A percentile compares a stretch with the other conserved stretches of the same genome.
phyloP scores from a whole-genome alignment of 2,797 vertebrate species.

The Pangasius djambal region DNA sequence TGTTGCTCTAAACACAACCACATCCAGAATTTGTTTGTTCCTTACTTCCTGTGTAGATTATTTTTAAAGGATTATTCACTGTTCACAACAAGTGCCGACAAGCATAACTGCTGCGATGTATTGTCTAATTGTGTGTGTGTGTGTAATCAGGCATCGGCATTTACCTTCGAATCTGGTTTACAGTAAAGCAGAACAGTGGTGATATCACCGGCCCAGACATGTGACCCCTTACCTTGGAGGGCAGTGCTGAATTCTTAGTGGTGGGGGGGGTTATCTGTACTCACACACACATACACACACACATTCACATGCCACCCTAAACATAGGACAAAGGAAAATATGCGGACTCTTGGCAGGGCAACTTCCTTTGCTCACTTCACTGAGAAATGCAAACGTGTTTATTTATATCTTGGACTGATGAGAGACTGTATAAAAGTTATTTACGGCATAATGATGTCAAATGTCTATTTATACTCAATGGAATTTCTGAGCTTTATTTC shows the following conservation, averaged over 20 bases:
- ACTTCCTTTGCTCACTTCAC: slow-evolving; percentile 80
- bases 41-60: slow-evolving; percentile 19
- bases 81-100: neutral
- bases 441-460: slow-evolving; percentile 37
- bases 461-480: slow-evolving; percentile 19
- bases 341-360: slow-evolving; percentile 74
- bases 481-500: slow-evolving; percentile 5
- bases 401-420: slow-evolving; percentile 70
- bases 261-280: neutral
- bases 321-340: slow-evolving; percentile 82
- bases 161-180: slow-evolving; percentile 11
- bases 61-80: slow-evolving; percentile 16
- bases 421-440: slow-evolving; percentile 43
- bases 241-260: slow-evolving; percentile 10
- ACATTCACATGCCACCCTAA: slow-evolving; percentile 74
- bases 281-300: slow-evolving; percentile 58
- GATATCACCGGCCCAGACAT: slow-evolving; percentile 42
- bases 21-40: neutral
- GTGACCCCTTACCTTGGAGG: slow-evolving; percentile 56
- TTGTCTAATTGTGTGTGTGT: slow-evolving; percentile 22
- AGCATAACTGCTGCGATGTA: neutral
- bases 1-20: neutral
- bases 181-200: slow-evolving; percentile 10
- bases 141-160: slow-evolving; percentile 19
- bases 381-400: slow-evolving; percentile 63